These are phyloP conservation scores for Tuberolachnus salignus DNA, from an alignment of 2,888 invertebrate species.

Conservation along the genomic window DNA sequence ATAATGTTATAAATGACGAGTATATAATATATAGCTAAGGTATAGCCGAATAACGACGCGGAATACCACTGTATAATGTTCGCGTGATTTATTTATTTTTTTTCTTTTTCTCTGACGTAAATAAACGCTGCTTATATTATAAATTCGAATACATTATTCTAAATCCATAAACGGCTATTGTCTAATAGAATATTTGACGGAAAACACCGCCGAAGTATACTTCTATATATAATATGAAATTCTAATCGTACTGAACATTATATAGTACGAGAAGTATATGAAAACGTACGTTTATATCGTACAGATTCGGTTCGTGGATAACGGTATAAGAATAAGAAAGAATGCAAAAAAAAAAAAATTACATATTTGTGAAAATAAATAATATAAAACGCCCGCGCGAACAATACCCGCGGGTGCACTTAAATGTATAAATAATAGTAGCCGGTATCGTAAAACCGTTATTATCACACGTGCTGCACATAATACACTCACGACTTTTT, in stretches of 20 bases:
- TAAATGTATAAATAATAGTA: not conserved
- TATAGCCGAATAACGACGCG: too few species aligned
- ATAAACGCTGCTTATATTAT: too few species aligned
- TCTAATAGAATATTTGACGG: too few species aligned
- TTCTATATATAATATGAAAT: conserved; percentile 7
- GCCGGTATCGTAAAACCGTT: not conserved
- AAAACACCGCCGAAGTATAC: too few species aligned
- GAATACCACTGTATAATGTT: too few species aligned
- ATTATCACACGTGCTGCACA: not conserved
- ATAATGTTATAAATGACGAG: too few species aligned
- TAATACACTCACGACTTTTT: conserved; percentile 76
- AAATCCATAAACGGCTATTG: too few species aligned
- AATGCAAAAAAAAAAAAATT: conserved; percentile 7
- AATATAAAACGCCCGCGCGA: not conserved
- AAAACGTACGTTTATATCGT: not conserved
- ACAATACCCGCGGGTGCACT: not conserved
- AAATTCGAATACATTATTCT: too few species aligned
- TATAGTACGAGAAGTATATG: not conserved
- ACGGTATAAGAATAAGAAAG: not conserved
- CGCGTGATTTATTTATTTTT: too few species aligned
- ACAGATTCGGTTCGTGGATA: not conserved
- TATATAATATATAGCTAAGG: too few species aligned
- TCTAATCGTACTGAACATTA: conserved; percentile 7
- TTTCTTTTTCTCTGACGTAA: too few species aligned
- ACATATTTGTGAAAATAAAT: not conserved